Base-by-base conservation (phyloP, 2,888 invertebrate genomes). In the Panzeria rudis region DNA sequence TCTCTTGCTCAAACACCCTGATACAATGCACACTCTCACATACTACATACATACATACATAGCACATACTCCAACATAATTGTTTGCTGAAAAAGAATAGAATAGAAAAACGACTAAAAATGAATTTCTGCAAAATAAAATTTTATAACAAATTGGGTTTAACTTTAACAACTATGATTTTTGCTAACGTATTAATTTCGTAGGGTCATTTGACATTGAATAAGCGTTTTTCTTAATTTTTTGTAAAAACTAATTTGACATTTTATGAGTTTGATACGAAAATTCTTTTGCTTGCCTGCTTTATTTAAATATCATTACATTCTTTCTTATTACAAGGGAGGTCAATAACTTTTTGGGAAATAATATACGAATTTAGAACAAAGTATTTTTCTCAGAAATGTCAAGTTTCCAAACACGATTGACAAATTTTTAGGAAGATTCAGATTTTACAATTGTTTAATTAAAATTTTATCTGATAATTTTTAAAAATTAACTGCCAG, bases 181-280 rank as follows among this genome's bases (percentile, higher is more conserved):
- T 77, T 75, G 38, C 56, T 25, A 59, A 68, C 59, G 77, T 77
- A 68, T 77, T 77, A 68, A 77, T 77, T 59, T 77, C n/a, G n/a
- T 15, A 59, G 38, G 38, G 41, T 52, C 62, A 62, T 35, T 50
- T 62, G 38, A 13, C 6, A 8, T 6, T n/a, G 35, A 20, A 50
- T 50, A n/a, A 23, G 9, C n/a, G 2, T 44, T 41, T 56, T 52
- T 38, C 9, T 38, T 8, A 9, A 6, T 23, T 59, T 0, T 11
- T 47, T 8, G 15, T 0, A 13, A 0, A 32, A 72, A 72, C 20
- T 44, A 13, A 20, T 20, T 29, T 32, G 17, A 1, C 13, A 5
- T 41, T 41, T 44, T 56, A 44, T 25, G 25, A 38, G 15, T 72
- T 41, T 41, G 25, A 15, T 41, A 54, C 5, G 29, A 23, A 8